Base-by-base conservation (phyloP, 2,113 vertebrate species). In the Hippopotamus amphibius region DNA sequence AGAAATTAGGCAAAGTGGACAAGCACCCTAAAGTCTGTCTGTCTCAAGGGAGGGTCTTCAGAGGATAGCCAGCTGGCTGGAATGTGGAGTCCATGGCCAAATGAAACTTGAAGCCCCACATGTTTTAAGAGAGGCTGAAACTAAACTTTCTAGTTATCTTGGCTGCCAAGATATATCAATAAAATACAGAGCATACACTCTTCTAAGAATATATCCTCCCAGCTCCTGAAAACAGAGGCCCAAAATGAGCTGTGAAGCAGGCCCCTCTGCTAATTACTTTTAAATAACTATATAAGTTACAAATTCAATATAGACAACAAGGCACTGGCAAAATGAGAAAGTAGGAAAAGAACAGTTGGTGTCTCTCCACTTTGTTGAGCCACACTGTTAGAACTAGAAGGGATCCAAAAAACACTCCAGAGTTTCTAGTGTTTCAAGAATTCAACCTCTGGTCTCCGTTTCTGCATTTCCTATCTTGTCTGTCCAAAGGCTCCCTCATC, bases 121-220 rank as follows among this genome's bases (percentile, higher is more conserved):
- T 65, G 17, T 71, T 66, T 93, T 46, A 90, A 95, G 41, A 91
- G 16, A 74, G 16, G 7, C 74, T 84, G 33, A 71, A 92, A 81
- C 19, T 77, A 33, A 81, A 76, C 26, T 94, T 90, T 59, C 37
- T 84, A 26, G 41, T 61, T 93, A 76, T 91, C 46, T 77, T 88
- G 46, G n/a, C 3, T 94, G 24, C 24, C n/a, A 57, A 82, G 15
- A 41, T 57, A 37, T 65, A 65, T 81, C 69, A 81, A 30, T 68
- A 71, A 88, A 93, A 81, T 77, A 61, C 10, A 53, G 72, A 13
- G 19, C 28, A 61, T 80, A 57, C 15, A 53, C 68, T 82, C 48
- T 79, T 53, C 59, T 91, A 26, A 69, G 43, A 93, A 46, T 17
- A 50, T 26, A 72, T 7, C 15, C 19, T 86, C 19, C 43, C 0